Evolutionary conservation across 1,140 invertebrate genomes (phyloP), one percentile per base, ranked within the genome.

Genomic region (Agraylea sexmaculata): DNA sequence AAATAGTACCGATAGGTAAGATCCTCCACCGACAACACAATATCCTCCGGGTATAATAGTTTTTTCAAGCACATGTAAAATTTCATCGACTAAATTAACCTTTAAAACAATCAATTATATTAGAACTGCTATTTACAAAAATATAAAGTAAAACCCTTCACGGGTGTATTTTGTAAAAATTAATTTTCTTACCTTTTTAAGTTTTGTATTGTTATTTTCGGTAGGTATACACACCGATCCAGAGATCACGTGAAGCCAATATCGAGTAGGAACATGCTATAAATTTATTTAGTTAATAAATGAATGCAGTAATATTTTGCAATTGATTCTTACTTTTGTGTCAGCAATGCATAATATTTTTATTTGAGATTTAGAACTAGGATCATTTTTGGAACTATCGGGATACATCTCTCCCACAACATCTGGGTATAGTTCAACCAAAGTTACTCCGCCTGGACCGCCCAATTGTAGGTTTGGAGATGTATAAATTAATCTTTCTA

Each of bases 281-380:
- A 29, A 39, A 8, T 22, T 15, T 15, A 41, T 32, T 31, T n/a
- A 33, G 13, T 19, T 20, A 20, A 33, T 12, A 19, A 19, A 15
- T 16, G 18, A 36, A 5, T 4, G 13, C 19, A 8, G 5, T 36
- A 19, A n/a, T 16, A 32, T n/a, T 32, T 7, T n/a, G 30, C 7
- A 32, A 7, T 32, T 32, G 25, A 27, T 13, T 21, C 4, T 20
- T 21, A 50, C 48, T 28, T 44, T 46, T 18, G 45, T 50, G 28
- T 50, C 48, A 23, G 45, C 48, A 3, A 50, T 19, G 27, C 48
- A 50, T 15, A 50, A 32, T 21, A 50, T 44, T 37, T 44, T 46
- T 25, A 31, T 27, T 27, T 47, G 41, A 4, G 39, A 25, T 36
- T 46, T 46, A 1, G 38, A 30, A 7, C 35, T 37, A 12, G 30